A percentile compares a stretch with the other conserved stretches of the same genome.
These are phyloP conservation scores for Tonatia bakeri DNA, from an alignment of 2,113 vertebrate species.

Conservation along the genomic window DNA sequence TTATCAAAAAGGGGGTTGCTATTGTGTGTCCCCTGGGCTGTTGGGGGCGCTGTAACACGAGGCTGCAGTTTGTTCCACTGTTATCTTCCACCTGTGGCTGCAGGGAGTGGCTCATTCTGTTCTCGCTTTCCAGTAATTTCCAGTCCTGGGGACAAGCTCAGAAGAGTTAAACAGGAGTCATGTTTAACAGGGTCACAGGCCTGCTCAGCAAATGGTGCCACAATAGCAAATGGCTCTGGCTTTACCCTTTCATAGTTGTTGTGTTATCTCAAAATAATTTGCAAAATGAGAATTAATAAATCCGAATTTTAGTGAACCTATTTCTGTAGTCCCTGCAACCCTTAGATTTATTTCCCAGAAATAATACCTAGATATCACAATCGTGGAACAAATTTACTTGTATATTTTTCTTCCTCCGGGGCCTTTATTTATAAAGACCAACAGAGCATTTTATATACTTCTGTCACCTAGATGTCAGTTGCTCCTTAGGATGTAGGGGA, in stretches of 20 bases:
- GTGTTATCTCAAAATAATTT: slow-evolving; percentile 10
- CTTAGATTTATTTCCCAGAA: not conserved
- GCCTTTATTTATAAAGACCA: not conserved
- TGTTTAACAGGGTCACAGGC: no score
- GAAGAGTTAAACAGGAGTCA: no score
- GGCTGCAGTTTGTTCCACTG: no score
- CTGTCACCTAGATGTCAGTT: not conserved
- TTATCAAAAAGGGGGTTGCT: no score
- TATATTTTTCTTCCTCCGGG: not conserved
- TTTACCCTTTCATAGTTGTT: not conserved
- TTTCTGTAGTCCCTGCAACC: not conserved
- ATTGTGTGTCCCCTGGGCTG: no score
- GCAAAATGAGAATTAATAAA: not conserved
- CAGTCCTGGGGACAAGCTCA: no score
- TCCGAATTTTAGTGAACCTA: not conserved
- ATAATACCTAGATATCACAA: not conserved
- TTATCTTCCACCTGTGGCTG: no score
- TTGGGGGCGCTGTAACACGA: no score
- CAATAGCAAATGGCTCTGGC: no score
- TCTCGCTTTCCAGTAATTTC: no score
- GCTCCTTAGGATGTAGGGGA: not conserved
- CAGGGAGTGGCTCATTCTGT: no score
- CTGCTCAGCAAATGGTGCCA: no score
- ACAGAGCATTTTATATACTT: not conserved
- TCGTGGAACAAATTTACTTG: not conserved